Evolutionary conservation across 2,113 vertebrate species (phyloP), one percentile per base, ranked within the genome.

Genomic region (Dinomys branickii): DNA sequence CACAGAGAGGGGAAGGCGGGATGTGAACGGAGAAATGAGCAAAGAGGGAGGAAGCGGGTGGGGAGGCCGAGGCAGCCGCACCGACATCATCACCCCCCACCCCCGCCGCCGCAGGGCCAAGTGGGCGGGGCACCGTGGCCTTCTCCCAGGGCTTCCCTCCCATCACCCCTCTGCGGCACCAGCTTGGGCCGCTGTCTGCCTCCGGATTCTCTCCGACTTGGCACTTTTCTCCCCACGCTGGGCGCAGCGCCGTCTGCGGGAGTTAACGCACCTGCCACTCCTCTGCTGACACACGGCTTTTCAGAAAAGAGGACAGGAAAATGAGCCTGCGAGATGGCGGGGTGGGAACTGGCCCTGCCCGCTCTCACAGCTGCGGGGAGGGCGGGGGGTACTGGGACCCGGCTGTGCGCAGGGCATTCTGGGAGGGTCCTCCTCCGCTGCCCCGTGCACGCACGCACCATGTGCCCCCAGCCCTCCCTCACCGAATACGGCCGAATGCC

Each of bases 241-340:
- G 98, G 99, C 98, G 98, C 99, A 98, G 99, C 99, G 98, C 99
- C 98, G 99, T 99, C 98, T 99, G 97, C 98, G 99, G 99, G 99
- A 99, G 99, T 99, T 98, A 99, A 98, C 99, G 97, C 99, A 99
- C 99, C 99, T 99, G 99, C 99, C 99, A 99, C 98, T 98, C 98
- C 98, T 83, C 98, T 99, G 99, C 99, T 99, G 99, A 99, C 99
- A 98, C 98, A 97, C 98, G 98, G 98, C 98, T 99, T 99, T 99
- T 99, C 97, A 97, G 95, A 98, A 97, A 96, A 98, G 95, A 97
- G 95, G 95, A 97, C 96, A 96, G 97, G 93, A 97, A 78, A 56
- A 3, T 2, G 1, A 35, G 85, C 85, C 71, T 10, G 82, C 89
- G 47, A 13, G 90, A 2, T 26, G 81, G 50, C 2, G 5, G 30